Conservation (phyloP, 2,888 invertebrate species). For the Smittia sp. region DNA sequence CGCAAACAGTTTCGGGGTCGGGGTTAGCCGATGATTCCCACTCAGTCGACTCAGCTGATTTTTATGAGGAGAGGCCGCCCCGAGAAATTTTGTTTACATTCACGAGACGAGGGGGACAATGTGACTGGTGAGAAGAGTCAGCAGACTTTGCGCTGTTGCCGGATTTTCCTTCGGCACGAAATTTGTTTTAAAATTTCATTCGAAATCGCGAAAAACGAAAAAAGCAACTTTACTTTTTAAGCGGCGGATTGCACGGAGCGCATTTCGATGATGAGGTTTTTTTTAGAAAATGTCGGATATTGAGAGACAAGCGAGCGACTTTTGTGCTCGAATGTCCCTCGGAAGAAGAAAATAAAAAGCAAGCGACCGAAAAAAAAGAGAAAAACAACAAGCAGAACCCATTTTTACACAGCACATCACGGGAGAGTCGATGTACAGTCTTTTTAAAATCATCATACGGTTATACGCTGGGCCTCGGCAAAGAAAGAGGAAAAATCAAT, state of each 20-base stretch:
- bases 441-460: conserved; percentile 35
- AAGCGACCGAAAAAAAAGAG: conserved; percentile 9
- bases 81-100: conserved; percentile 7
- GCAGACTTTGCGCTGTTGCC: neutral
- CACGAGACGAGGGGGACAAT: conserved; percentile 1
- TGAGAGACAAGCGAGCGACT: conserved; percentile 32
- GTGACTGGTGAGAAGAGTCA: neutral
- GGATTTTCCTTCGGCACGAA: neutral
- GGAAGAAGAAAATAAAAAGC: conserved; percentile 23
- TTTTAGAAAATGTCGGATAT: conserved; percentile 41
- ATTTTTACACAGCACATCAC: conserved; percentile 33
- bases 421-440: conserved; percentile 36
- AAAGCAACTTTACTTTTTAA: neutral
- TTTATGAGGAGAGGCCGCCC: neutral
- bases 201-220: neutral
- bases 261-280: conserved; percentile 16
- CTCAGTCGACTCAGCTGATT: conserved; percentile 18
- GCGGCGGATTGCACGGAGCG: neutral
- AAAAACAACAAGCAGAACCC: conserved; percentile 38
- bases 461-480: conserved; percentile 10
- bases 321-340: conserved; percentile 33
- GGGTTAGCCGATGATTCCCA: conserved; percentile 19
- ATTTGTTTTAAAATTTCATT: neutral
- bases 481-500: conserved; percentile 33
- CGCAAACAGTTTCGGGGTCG: neutral